Evolutionary conservation across 2,113 vertebrate genomes (phyloP).

Genomic region (Pseudonaja textilis): DNA sequence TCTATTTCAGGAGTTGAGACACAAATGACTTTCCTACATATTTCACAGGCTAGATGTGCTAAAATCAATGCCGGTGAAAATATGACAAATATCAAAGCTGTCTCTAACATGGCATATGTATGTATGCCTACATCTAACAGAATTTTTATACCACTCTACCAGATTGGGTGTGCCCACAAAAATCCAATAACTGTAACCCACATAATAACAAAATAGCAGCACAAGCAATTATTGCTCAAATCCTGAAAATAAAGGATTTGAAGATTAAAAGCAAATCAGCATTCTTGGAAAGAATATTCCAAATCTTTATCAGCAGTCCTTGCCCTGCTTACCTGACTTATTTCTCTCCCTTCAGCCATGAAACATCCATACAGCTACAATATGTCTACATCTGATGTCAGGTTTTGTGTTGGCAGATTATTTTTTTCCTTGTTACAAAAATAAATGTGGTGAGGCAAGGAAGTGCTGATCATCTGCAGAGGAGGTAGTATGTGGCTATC

Average conservation of each 20-base stretch:
- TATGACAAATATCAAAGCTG: background rate
- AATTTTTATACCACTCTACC: background rate
- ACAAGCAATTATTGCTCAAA: background rate
- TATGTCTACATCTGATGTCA: background rate
- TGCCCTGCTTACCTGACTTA: background rate
- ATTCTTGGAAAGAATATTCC: background rate
- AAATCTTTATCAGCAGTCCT: background rate
- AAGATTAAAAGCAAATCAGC: background rate
- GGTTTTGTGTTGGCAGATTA: background rate
- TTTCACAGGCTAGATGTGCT: constrained; percentile 20
- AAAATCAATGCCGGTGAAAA: background rate
- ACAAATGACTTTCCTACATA: constrained; percentile 29
- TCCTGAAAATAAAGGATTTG: background rate
- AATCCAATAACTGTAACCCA: background rate
- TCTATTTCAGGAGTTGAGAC: constrained; percentile 40
- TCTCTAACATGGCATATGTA: background rate
- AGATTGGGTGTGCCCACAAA: background rate
- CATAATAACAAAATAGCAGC: background rate
- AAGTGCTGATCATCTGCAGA: background rate
- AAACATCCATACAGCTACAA: background rate
- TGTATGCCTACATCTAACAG: background rate
- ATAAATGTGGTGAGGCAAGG: background rate
- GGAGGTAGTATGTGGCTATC: background rate
- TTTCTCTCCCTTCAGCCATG: background rate
- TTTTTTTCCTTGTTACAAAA: background rate